A percentile compares a stretch with the other conserved stretches of the same genome.
Conservation (phyloP, 2,888 invertebrate species). For the Ischnus inquisitorius region DNA sequence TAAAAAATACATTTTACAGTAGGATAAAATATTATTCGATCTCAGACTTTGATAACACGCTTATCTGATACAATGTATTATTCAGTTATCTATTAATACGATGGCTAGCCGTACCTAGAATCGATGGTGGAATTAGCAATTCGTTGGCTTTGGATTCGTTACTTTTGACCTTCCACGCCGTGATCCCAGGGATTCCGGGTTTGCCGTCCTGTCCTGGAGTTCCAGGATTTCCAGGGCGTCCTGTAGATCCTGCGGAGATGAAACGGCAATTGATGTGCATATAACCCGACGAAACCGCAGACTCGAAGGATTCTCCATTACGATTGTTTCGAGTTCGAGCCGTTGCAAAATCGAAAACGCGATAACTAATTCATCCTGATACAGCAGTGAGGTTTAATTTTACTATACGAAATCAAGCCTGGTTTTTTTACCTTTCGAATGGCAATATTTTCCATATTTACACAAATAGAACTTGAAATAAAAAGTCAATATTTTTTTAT, state of each 20-base stretch:
- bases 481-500: too few species aligned
- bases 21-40: not conserved
- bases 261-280: slow-evolving; percentile 27
- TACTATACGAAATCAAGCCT: not conserved
- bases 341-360: not conserved
- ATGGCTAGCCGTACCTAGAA: slow-evolving; percentile 88
- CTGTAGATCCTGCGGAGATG: slow-evolving; percentile 86
- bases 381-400: not conserved
- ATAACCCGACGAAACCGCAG: slow-evolving; percentile 9
- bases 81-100: slow-evolving; percentile 14
- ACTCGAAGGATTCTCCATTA: not conserved
- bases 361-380: not conserved
- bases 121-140: slow-evolving; percentile 94
- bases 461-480: too few species aligned
- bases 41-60: not conserved
- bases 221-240: slow-evolving; percentile 90
- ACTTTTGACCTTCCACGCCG: slow-evolving; percentile 90
- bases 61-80: slow-evolving; percentile 3
- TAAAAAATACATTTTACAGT: not conserved
- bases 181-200: slow-evolving; percentile 93
- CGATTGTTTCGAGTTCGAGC: slow-evolving; percentile 3
- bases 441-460: too few species aligned
- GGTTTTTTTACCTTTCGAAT: not conserved
- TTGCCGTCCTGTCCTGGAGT: slow-evolving; percentile 87
- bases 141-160: slow-evolving; percentile 87